Percentiles rank a stretch among this genome's conserved stretches.
Evolutionary conservation across 2,888 invertebrate species (phyloP).

Genomic region (Lasioglossum zephyrum): DNA sequence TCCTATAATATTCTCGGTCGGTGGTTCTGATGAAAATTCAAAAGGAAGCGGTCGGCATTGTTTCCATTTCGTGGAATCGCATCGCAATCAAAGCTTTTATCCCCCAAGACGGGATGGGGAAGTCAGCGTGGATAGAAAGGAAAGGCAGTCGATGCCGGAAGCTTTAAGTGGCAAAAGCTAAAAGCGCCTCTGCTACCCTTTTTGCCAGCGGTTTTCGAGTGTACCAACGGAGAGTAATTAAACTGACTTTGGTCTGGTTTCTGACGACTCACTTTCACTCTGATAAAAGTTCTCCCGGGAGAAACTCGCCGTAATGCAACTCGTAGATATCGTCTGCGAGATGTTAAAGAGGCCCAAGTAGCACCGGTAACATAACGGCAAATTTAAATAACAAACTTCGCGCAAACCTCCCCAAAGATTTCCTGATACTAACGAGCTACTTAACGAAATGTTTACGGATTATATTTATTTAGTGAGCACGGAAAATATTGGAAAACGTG

Average conservation of each 20-base stretch:
- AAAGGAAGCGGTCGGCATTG: background rate
- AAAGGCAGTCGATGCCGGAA: background rate
- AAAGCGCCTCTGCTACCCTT: background rate
- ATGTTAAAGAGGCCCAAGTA: background rate
- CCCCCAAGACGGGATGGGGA: background rate
- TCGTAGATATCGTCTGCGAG: background rate
- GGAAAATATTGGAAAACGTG: too few species aligned
- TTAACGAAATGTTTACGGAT: too few species aligned
- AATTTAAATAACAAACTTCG: background rate
- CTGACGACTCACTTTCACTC: conserved; percentile 8
- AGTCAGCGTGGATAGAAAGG: background rate
- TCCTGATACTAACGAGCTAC: background rate
- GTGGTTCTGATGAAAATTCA: background rate
- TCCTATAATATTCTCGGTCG: background rate
- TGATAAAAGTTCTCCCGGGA: background rate
- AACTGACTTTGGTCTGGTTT: background rate
- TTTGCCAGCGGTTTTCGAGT: background rate
- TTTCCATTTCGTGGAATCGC: background rate
- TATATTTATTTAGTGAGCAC: too few species aligned
- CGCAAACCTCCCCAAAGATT: background rate
- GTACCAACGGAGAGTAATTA: background rate
- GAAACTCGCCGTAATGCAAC: background rate
- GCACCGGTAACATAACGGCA: background rate
- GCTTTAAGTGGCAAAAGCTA: background rate
- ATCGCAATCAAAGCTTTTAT: conserved; percentile 13